These are phyloP conservation scores for Barypeithes pellucidus DNA, from an alignment of 2,888 invertebrate genomes.

Conservation along the genomic window DNA sequence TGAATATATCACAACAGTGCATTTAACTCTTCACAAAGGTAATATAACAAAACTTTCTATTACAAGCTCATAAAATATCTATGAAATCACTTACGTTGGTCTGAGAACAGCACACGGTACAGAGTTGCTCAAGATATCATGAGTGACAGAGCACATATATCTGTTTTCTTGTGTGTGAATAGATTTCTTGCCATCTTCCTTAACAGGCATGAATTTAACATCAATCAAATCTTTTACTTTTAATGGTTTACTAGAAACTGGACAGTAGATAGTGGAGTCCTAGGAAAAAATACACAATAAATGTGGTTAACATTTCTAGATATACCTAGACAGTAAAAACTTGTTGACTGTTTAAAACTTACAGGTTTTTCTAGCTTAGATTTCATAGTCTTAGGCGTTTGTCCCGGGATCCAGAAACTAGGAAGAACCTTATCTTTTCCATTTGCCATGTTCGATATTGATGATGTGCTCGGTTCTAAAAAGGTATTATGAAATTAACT, in stretches of 20 bases:
- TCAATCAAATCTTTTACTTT: slow-evolving; percentile 94
- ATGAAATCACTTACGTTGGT: slow-evolving; percentile 80
- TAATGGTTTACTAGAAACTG: slow-evolving; percentile 87
- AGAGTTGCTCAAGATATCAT: slow-evolving; percentile 95
- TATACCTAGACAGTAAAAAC: background rate
- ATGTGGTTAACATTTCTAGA: slow-evolving; percentile 9
- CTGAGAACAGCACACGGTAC: slow-evolving; percentile 94
- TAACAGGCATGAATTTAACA: slow-evolving; percentile 93
- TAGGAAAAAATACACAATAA: slow-evolving; percentile 63
- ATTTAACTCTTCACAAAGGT: no score
- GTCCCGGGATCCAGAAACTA: slow-evolving; percentile 97
- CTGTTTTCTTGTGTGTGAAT: slow-evolving; percentile 91
- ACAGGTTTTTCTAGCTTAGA: slow-evolving; percentile 85
- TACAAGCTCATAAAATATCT: background rate
- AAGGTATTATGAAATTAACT: background rate
- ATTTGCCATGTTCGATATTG: slow-evolving; percentile 82
- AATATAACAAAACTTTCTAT: background rate
- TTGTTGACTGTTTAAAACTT: slow-evolving; percentile 53
- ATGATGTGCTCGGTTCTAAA: slow-evolving; percentile 62
- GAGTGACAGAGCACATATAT: slow-evolving; percentile 98
- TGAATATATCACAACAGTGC: background rate
- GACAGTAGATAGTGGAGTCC: slow-evolving; percentile 85
- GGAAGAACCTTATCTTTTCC: slow-evolving; percentile 88
- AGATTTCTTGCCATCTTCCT: slow-evolving; percentile 90
- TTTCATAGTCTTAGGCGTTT: slow-evolving; percentile 86